Base-by-base conservation (phyloP, 2,888 invertebrate genomes). In the Busseola fusca region DNA sequence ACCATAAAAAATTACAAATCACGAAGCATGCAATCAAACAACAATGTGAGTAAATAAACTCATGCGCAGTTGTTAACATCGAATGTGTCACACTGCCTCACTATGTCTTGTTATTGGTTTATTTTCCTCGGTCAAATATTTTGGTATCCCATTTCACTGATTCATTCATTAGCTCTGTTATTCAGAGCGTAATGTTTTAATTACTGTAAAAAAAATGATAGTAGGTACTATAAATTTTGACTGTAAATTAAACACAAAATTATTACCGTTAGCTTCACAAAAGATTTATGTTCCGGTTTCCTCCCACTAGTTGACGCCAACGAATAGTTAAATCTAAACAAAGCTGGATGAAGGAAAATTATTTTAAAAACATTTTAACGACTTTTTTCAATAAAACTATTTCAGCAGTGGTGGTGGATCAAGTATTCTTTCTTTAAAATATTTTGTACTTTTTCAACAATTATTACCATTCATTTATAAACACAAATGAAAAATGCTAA, bases 181-280 rank as follows among this genome's bases (percentile, higher is more conserved):
- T 74, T 74, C 50, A 78, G 78, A 74, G 78, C 74, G 56, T 48
- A 27, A 18, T 25, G 12, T 67, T 62, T 34, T 67, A 64, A 66
- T 34, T 67, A 56, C 30, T 64, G 52, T 50, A 16, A 56, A 59
- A 16, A 56, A 59, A 67, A 63, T 34, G 5, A 37, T n/a, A 16
- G 10, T 9, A 30, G 7, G 34, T 34, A 3, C 34, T 34, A 34
- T 34, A 5, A n/a, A 34, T 34, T 6, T 34, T 5, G 5, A 34
- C 34, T 34, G 34, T 7, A 34, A 3, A 6, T 34, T 4, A 34
- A 5, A 34, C 5, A 34, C 34, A 14, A 14, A 18, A 56, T 18
- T 30, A 7, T 25, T 45, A 69, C 74, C 18, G 58, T 63, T 54
- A 64, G 21, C 6, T 68, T 58, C 2, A 63, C 50, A 69, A 68